Evolutionary conservation across 2,113 vertebrate species (phyloP).

Genomic region (Leptosomus discolor): DNA sequence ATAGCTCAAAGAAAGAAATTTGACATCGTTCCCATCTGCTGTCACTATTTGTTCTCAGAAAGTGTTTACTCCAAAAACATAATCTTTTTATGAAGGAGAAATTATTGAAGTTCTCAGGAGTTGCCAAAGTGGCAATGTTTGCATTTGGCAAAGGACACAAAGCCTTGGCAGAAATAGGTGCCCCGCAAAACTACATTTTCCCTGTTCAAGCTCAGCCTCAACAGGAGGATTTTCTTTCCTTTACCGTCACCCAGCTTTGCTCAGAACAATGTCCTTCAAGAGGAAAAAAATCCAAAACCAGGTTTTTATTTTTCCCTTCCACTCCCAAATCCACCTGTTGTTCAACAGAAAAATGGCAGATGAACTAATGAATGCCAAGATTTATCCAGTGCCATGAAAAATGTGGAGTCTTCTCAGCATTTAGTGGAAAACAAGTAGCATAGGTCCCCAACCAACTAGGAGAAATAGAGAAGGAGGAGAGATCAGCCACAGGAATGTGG

Average conservation of each 20-base stretch:
- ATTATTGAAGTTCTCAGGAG: background rate
- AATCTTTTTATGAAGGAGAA: background rate
- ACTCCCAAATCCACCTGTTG: rapidly evolving
- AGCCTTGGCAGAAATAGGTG: background rate
- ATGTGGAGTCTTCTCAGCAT: background rate
- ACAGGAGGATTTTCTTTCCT: background rate
- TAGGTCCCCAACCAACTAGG: background rate
- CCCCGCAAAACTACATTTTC: background rate
- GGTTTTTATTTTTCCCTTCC: background rate
- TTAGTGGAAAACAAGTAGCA: background rate
- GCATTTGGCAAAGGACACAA: background rate
- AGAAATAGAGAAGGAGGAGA: background rate
- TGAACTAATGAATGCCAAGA: background rate
- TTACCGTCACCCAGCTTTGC: background rate
- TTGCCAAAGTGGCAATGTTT: background rate
- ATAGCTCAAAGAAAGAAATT: background rate
- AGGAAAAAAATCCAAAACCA: background rate
- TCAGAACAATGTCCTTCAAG: background rate
- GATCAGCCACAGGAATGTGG: background rate
- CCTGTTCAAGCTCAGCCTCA: background rate
- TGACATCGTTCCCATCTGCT: background rate
- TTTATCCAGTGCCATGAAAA: background rate
- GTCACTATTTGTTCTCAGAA: background rate
- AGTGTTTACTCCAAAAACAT: background rate
- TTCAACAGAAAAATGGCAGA: background rate